phyloP scores from a whole-genome alignment of 2,888 invertebrate genomes.

The Conistra vaccinii region DNA sequence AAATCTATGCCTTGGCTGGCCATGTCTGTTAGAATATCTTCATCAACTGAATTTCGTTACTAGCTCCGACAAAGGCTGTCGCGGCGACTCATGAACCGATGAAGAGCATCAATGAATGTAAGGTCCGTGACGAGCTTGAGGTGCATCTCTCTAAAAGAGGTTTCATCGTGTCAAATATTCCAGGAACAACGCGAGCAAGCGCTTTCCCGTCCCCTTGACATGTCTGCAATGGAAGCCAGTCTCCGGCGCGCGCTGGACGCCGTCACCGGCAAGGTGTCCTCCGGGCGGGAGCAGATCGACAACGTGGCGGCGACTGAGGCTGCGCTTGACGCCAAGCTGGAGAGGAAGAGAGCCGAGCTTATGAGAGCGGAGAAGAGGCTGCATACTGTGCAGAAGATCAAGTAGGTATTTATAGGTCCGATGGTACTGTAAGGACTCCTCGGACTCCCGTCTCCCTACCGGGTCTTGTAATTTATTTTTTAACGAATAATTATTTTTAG shows the following conservation, averaged over 20 bases:
- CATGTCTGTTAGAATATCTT: no score
- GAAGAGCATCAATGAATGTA: no score
- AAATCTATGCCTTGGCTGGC: no score
- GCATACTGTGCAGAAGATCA: slow-evolving; percentile 98
- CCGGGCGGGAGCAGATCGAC: slow-evolving; percentile 94
- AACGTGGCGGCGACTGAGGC: slow-evolving; percentile 97
- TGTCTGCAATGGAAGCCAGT: slow-evolving; percentile 94
- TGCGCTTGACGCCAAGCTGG: slow-evolving; percentile 97
- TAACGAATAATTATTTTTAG: background rate
- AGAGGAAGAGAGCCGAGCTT: slow-evolving; percentile 96
- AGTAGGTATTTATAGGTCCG: slow-evolving; percentile 85
- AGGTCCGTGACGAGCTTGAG: no score
- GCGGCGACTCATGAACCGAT: no score
- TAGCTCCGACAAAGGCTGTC: no score
- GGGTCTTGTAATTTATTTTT: background rate
- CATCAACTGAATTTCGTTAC: no score
- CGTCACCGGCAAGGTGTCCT: slow-evolving; percentile 93
- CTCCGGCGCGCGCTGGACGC: slow-evolving; percentile 94
- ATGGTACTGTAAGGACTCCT: background rate
- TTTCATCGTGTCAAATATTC: background rate
- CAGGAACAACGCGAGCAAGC: slow-evolving; percentile 94
- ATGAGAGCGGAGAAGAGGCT: slow-evolving; percentile 98
- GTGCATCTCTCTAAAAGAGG: background rate
- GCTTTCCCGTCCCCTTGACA: slow-evolving; percentile 95
- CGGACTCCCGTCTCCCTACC: background rate